These are phyloP conservation scores for Harpegnathos saltator DNA, from an alignment of 1,140 invertebrate genomes.

Conservation along the genomic window DNA sequence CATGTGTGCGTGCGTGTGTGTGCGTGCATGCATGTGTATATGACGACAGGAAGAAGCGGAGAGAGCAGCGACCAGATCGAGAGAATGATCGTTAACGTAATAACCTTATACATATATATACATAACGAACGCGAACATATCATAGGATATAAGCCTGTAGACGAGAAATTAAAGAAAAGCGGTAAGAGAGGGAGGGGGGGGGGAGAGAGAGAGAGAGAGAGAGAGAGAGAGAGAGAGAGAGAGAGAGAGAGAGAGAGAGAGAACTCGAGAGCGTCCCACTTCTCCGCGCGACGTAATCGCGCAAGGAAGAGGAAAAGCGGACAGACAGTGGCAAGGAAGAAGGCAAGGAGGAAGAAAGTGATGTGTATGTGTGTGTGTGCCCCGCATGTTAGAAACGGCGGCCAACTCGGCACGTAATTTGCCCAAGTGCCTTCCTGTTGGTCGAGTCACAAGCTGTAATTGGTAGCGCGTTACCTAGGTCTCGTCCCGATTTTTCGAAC, in stretches of 20 bases:
- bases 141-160: slow-evolving; percentile 81
- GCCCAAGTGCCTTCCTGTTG: slow-evolving; percentile 85
- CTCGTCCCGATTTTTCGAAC: slow-evolving; percentile 74
- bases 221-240: slow-evolving; percentile 22
- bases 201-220: slow-evolving; percentile 26
- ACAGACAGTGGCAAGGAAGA: slow-evolving; percentile 42
- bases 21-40: not conserved
- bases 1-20: not conserved
- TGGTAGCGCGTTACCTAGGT: slow-evolving; percentile 74
- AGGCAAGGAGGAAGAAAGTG: slow-evolving; percentile 54
- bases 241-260: slow-evolving; percentile 13
- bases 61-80: slow-evolving; percentile 9
- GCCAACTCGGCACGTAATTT: slow-evolving; percentile 85
- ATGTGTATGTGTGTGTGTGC: slow-evolving; percentile 76
- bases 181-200: too few species aligned
- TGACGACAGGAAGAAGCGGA: not conserved
- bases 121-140: slow-evolving; percentile 84
- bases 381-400: slow-evolving; percentile 81
- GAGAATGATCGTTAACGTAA: slow-evolving; percentile 63
- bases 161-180: slow-evolving; percentile 42
- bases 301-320: slow-evolving; percentile 31
- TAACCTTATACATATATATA: slow-evolving; percentile 74
- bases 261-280: slow-evolving; percentile 44
- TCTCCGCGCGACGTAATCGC: slow-evolving; percentile 15
- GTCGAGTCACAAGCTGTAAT: slow-evolving; percentile 83